Evolutionary conservation across 1,140 invertebrate species (phyloP), one percentile per base, ranked within the genome.

Genomic region (Mactra quadrangularis): DNA sequence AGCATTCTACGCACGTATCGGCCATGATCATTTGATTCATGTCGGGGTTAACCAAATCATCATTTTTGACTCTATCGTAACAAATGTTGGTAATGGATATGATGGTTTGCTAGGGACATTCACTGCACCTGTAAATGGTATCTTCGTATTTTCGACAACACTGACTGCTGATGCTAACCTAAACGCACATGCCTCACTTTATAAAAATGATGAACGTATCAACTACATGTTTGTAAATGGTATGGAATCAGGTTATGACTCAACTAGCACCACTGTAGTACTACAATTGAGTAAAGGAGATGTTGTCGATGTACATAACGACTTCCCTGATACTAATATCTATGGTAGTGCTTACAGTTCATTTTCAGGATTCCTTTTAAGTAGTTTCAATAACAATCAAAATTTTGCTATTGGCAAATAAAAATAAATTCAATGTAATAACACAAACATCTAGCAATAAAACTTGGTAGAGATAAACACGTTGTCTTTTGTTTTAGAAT

Each of bases 61-160:
- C 19, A 17, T 59, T 27, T 76, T 76, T 29, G 72, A 76, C 29
- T 35, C 45, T 53, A 35, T 76, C 6, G 25, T 25, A n/a, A 52
- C 57, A 11, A 76, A 76, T 35, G 1, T 59, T 0, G 72, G 72
- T 11, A 57, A 57, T 31, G 72, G 55, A 15, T 76, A 76, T 15
- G 55, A 76, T 62, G 3, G 22, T 7, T n/a, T 45, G 29, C 53
- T 47, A 0, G 72, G 72, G 17, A 27, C 29, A 15, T 76, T 76
- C 27, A 19, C 45, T 11, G 35, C 72, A n/a, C 72, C 72, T 29
- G 45, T 45, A 29, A 60, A 60, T n/a, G 72, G 72, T 3, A 62
- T 31, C 1, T 62, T 33, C 33, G 33, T 62, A 2, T 62, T 62
- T 15, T 62, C 33, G 1, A 31, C 33, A 17, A 62, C 33, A 2